Conservation (phyloP, 2,113 vertebrate species). For the Pelecanus crispus region DNA sequence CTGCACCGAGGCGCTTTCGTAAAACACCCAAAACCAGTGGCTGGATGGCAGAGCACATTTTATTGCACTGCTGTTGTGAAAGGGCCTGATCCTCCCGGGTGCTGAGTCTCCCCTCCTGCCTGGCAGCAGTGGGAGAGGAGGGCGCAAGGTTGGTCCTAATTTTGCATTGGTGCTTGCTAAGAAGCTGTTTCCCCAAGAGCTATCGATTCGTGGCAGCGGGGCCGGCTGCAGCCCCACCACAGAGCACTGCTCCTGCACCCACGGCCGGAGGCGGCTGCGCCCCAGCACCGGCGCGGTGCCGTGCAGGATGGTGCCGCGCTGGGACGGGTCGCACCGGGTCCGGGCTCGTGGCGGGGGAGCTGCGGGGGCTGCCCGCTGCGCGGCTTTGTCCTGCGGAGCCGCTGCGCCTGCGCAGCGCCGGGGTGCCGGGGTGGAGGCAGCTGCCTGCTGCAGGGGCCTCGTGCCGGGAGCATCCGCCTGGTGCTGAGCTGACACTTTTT, state of each 20-base stretch:
- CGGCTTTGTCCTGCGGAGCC: rapidly evolving
- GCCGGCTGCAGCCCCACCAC: neutral
- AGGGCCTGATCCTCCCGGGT: neutral
- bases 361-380: rapidly evolving
- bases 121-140: neutral
- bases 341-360: rapidly evolving
- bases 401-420: no score
- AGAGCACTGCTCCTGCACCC: neutral
- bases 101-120: neutral
- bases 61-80: no score
- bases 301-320: neutral
- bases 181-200: neutral
- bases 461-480: neutral
- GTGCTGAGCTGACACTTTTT: neutral
- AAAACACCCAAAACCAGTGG: neutral
- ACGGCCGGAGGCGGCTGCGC: neutral
- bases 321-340: neutral
- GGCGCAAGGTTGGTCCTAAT: no score
- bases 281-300: neutral
- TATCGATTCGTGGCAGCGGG: rapidly evolving
- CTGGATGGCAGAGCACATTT: rapidly evolving
- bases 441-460: neutral
- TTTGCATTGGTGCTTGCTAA: neutral
- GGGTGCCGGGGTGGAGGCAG: neutral
- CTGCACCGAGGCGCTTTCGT: neutral